phyloP scores from a whole-genome alignment of 2,888 invertebrate species.

The Coleophora flavipennella region DNA sequence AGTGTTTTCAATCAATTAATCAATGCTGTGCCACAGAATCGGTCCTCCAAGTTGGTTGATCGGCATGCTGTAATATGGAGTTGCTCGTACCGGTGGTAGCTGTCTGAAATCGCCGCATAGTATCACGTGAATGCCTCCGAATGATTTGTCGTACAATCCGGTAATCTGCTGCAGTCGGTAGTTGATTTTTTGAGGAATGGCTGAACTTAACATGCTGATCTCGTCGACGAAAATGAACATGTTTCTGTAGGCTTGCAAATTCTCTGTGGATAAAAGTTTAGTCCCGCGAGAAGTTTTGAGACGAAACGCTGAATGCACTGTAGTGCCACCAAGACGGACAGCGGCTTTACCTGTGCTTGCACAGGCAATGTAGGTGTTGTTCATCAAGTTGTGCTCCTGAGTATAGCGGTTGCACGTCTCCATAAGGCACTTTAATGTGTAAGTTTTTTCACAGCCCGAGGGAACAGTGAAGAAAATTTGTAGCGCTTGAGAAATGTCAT shows the following conservation, averaged over 20 bases:
- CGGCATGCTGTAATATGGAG: slow-evolving; percentile 21
- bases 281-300: no score
- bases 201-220: slow-evolving; percentile 21
- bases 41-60: slow-evolving; percentile 20
- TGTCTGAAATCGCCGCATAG: slow-evolving; percentile 22
- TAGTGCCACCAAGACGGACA: no score
- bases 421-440: slow-evolving; percentile 26
- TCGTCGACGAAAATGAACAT: slow-evolving; percentile 19
- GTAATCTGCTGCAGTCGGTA: slow-evolving; percentile 16
- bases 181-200: slow-evolving; percentile 9
- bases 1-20: no score
- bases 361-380: no score
- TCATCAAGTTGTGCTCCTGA: slow-evolving; percentile 21
- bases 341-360: no score
- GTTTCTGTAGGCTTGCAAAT: no score
- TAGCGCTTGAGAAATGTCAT: slow-evolving; percentile 7
- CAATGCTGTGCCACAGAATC: slow-evolving; percentile 25
- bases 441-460: slow-evolving; percentile 16
- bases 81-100: slow-evolving; percentile 31
- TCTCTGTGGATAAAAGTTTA: no score
- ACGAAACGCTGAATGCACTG: no score
- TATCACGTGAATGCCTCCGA: slow-evolving; percentile 16
- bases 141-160: slow-evolving; percentile 13
- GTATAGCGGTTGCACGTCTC: slow-evolving; percentile 32
- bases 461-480: slow-evolving; percentile 14